Evolutionary conservation across 2,797 vertebrate species (phyloP).

Genomic region (Clarias pachynema): DNA sequence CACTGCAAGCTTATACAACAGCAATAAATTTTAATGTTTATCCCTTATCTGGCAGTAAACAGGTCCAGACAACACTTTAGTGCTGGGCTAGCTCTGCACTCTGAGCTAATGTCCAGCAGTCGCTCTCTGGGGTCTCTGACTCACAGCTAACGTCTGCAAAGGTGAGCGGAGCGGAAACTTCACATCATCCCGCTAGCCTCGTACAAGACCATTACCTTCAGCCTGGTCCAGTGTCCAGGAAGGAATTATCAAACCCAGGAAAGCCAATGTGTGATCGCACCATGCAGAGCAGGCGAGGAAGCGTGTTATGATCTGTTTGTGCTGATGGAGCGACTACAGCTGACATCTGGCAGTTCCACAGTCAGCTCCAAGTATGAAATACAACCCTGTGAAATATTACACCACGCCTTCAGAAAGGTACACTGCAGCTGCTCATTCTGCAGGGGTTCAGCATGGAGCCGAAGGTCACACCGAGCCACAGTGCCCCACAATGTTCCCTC

Average conservation of each 20-base stretch:
- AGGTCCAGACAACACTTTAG: slow-evolving; percentile 43
- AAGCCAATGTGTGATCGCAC: slow-evolving; percentile 3
- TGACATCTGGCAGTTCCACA: slow-evolving; percentile 47
- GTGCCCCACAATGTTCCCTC: background rate
- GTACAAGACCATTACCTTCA: slow-evolving; percentile 33
- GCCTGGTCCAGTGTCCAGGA: slow-evolving; percentile 32
- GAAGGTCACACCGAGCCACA: slow-evolving; percentile 33
- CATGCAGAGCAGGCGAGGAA: slow-evolving; percentile 9
- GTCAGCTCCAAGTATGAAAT: slow-evolving; percentile 35
- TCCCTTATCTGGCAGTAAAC: slow-evolving; percentile 53
- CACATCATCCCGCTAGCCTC: slow-evolving; percentile 48
- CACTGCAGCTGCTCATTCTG: slow-evolving; percentile 35
- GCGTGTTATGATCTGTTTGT: slow-evolving; percentile 39
- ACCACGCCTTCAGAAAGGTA: slow-evolving; percentile 35
- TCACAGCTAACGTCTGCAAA: slow-evolving; percentile 35
- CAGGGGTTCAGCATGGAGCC: slow-evolving; percentile 16
- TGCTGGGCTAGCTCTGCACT: slow-evolving; percentile 39
- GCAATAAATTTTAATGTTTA: slow-evolving; percentile 53
- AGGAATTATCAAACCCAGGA: slow-evolving; percentile 18
- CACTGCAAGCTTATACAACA: background rate
- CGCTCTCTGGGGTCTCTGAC: slow-evolving; percentile 39
- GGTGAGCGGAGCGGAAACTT: slow-evolving; percentile 36
- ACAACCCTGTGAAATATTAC: slow-evolving; percentile 47
- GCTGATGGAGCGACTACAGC: slow-evolving; percentile 38
- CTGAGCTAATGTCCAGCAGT: slow-evolving; percentile 51